Evolutionary conservation across 2,888 invertebrate genomes (phyloP).

Genomic region (Leuctra nigra): DNA sequence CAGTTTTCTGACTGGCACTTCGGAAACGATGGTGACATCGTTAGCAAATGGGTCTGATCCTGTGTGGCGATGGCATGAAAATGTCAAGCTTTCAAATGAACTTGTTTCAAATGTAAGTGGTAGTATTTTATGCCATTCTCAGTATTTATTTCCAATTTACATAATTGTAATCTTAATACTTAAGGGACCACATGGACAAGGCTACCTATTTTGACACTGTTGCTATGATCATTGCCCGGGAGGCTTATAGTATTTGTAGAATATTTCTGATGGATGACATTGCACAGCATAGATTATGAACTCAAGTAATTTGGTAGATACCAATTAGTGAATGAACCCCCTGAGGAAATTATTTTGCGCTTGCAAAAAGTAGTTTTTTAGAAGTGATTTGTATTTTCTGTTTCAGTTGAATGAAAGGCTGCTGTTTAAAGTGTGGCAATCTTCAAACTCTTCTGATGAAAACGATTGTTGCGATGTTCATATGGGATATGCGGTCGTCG

Average conservation of each 20-base stretch:
- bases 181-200: no score
- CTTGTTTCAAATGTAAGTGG: constrained; percentile 48
- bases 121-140: constrained; percentile 4
- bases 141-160: not conserved
- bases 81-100: constrained; percentile 44
- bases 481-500: constrained; percentile 53
- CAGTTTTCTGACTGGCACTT: constrained; percentile 46
- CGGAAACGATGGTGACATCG: not conserved
- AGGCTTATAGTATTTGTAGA: no score
- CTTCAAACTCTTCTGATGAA: constrained; percentile 43
- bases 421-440: constrained; percentile 55
- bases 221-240: no score
- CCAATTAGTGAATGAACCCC: no score
- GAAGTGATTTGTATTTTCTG: not conserved
- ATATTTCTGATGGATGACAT: no score
- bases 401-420: constrained; percentile 50
- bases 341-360: no score
- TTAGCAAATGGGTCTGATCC: not conserved
- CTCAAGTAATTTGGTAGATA: no score
- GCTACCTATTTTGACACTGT: no score
- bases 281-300: no score
- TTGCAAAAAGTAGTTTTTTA: no score
- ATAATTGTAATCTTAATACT: no score
- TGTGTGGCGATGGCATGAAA: constrained; percentile 49
- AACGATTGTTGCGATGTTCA: constrained; percentile 53